These are phyloP conservation scores for Zosterops pallidus DNA, from an alignment of 2,113 vertebrate species.

Conservation along the genomic window DNA sequence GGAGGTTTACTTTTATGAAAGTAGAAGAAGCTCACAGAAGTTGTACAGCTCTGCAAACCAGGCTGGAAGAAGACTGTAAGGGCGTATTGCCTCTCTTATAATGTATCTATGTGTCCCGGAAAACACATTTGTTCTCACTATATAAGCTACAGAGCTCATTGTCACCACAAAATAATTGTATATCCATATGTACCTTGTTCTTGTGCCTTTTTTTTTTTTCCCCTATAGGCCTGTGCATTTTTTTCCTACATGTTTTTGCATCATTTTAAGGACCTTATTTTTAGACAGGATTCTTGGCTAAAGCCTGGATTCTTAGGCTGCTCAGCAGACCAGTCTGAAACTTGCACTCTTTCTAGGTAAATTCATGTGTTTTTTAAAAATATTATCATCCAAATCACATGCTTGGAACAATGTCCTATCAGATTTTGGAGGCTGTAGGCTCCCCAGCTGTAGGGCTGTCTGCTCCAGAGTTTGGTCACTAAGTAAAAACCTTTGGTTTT, in stretches of 20 bases:
- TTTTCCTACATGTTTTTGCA: accelerated
- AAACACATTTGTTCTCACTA: background rate
- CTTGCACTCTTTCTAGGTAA: background rate
- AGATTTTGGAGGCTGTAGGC: background rate
- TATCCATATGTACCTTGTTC: background rate
- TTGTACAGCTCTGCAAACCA: background rate
- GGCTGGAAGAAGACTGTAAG: background rate
- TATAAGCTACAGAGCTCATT: background rate
- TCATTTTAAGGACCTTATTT: background rate
- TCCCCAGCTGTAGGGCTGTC: accelerated
- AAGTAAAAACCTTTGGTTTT: accelerated
- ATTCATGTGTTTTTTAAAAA: background rate
- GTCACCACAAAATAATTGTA: background rate
- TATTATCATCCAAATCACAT: accelerated
- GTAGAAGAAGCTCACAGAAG: background rate
- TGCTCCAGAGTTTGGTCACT: background rate
- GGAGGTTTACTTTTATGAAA: background rate
- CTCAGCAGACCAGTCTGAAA: background rate
- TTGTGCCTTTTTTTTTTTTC: background rate
- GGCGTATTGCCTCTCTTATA: no score
- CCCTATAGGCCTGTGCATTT: accelerated
- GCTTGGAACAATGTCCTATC: background rate
- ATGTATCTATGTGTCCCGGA: background rate
- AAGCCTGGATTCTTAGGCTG: background rate
- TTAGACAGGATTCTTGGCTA: background rate